Evolutionary conservation across 2,888 invertebrate species (phyloP), one percentile per base, ranked within the genome.

Genomic region (Scaptodrosophila latifasciaeformis): DNA sequence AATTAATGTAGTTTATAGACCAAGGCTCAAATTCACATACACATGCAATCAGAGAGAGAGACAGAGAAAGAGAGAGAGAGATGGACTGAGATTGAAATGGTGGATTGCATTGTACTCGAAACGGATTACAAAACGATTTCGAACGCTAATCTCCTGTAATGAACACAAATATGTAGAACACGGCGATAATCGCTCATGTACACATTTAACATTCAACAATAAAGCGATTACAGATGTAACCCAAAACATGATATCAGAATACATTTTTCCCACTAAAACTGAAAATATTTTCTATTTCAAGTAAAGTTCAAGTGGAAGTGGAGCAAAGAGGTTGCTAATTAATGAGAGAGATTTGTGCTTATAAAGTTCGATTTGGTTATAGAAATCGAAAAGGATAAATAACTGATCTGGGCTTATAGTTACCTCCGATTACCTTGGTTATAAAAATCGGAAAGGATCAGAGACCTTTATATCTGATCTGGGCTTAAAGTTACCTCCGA

Each of bases 161-260:
- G 74, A 79, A 76, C 74, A 76, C 74, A 76, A 66, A 67, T 76
- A 65, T 72, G 72, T 69, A 67, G 74, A 77, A 74, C 74, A 77
- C 65, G 66, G 67, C 70, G 70, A 72, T 76, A 76, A 76, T 76
- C 75, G 74, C 80, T 72, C 70, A 61, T 77, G 70, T 58, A 61
- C 67, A n/a, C n/a, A n/a, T n/a, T n/a, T n/a, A n/a, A 49, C 39
- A 49, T 53, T 58, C 43, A 49, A 60, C 53, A 61, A 57, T 52
- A 63, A 56, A 57, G 59, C 64, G 65, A 44, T 66, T 62, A 60
- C 53, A 53, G 52, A 53, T 59, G 53, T 59, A 60, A 59, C 51
- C 58, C 58, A 34, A 34, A 34, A 34, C 34, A 34, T 15, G 34
- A n/a, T n/a, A n/a, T n/a, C n/a, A n/a, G n/a, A n/a, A n/a, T n/a